Conservation (phyloP, 2,113 vertebrate species). For the Amphiprion percula region DNA sequence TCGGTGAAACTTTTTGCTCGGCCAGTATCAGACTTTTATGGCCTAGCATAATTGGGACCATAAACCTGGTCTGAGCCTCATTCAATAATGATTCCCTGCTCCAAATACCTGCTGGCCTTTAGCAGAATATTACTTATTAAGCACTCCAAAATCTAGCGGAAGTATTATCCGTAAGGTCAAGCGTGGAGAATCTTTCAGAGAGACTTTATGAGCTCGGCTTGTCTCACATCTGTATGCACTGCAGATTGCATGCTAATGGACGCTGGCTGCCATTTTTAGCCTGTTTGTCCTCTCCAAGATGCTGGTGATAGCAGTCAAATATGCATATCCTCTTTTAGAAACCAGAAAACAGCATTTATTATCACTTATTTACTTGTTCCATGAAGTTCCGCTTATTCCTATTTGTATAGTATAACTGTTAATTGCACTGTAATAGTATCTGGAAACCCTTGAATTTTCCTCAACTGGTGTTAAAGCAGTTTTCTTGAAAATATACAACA, state of each 20-base stretch:
- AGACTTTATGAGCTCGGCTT: constrained; percentile 79
- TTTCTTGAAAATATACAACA: neutral
- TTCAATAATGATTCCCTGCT: constrained; percentile 80
- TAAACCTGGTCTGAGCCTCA: constrained; percentile 80
- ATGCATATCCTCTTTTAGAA: constrained; percentile 8
- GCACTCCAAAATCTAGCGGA: constrained; percentile 80
- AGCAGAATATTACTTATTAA: constrained; percentile 82
- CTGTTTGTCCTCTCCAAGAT: constrained; percentile 45
- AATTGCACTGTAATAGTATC: neutral
- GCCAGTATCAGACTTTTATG: constrained; percentile 75
- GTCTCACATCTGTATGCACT: constrained; percentile 68
- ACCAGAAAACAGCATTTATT: neutral
- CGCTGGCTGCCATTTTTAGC: constrained; percentile 47
- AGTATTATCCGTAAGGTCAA: constrained; percentile 85
- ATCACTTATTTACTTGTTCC: neutral
- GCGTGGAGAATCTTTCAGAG: constrained; percentile 80
- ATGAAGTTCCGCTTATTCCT: too few relatives aligned
- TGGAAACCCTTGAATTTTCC: neutral
- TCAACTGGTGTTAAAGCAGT: neutral
- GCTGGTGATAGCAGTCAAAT: neutral
- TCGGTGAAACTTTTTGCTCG: constrained; percentile 69
- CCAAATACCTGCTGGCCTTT: constrained; percentile 83
- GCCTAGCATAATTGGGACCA: constrained; percentile 79
- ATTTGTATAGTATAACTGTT: neutral
- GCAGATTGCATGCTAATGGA: constrained; percentile 78